Base-by-base conservation (phyloP, 2,888 invertebrate genomes). In the Parnassius orleans region DNA sequence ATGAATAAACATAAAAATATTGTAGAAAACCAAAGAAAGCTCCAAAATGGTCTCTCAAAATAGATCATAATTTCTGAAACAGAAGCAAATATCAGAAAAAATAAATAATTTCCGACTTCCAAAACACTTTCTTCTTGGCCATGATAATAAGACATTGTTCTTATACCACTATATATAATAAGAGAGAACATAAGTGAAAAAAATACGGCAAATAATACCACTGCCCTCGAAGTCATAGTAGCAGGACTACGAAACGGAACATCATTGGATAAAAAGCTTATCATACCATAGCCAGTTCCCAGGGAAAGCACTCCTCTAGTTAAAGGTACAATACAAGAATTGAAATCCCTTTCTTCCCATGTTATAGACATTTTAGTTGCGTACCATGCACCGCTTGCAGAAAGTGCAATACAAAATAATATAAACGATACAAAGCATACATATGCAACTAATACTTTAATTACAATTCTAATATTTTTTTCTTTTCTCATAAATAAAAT, bases 141-240 rank as follows among this genome's bases (percentile, higher is more conserved):
- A 57, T 90, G 90, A 66, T 79, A 89, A 66, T 83, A 90, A 24
- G 87, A 83, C 83, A 90, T 86, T 3, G 81, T 81, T 75, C 85
- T 86, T 14, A 89, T 78, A 12, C 86, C 88, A 61, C 80, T 83
- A 65, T 79, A 88, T 5, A 79, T 68, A 61, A 88, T 80, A 14
- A 88, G 72, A 24, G 80, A 71, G 10, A 82, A 72, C 65, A 83
- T 70, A 11, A 81, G 48, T 44, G 79, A 73, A 41, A 80, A 60
- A 63, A 82, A 79, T 51, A 79, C 59, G 10, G 86, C 76, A 69
- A 81, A 78, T 59, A 86, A 70, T 41, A 84, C 68, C 3, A 75
- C 69, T n/a, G 79, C 76, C 61, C 89, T 78, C 19, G 87, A 74
- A 43, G 85, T 85, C 84, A 87, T 90, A 15, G 83, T 85, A 2